phyloP scores from a whole-genome alignment of 2,797 vertebrate genomes.

The Scomberomorus guttatus region DNA sequence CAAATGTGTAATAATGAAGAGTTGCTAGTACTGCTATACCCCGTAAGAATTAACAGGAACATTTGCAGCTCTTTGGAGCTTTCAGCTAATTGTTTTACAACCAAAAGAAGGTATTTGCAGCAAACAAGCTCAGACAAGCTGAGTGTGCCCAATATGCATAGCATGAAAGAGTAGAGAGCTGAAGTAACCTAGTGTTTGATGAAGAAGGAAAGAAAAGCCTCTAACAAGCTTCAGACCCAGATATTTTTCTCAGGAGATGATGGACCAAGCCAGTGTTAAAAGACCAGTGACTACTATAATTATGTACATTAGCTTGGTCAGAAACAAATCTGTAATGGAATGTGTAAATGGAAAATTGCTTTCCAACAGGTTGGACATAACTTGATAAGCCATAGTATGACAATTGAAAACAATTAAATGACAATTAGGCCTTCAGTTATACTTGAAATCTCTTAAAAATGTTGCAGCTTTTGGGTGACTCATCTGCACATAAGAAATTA shows the following conservation, averaged over 20 bases:
- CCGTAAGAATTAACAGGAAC: not conserved
- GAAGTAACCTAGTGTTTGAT: not conserved
- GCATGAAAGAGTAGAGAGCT: not conserved
- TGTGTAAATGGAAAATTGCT: not conserved
- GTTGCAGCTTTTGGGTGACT: no score
- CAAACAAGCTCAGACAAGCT: not conserved
- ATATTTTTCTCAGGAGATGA: not conserved
- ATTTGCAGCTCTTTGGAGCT: not conserved
- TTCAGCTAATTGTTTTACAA: conserved; percentile 19
- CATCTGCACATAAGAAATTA: no score
- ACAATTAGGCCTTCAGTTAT: not conserved
- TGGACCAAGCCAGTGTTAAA: not conserved
- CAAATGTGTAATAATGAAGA: not conserved
- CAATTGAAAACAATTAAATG: not conserved
- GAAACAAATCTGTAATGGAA: not conserved
- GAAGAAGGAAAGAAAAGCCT: not conserved
- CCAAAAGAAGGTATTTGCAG: not conserved
- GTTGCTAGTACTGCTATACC: not conserved
- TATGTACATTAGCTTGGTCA: not conserved
- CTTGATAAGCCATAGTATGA: not conserved
- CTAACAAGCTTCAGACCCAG: not conserved
- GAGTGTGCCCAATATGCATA: not conserved
- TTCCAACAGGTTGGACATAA: not conserved
- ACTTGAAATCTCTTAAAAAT: not conserved
- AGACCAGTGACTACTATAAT: not conserved